A percentile compares a stretch with the other conserved stretches of the same genome.
Evolutionary conservation across 2,797 vertebrate species (phyloP).

Genomic region (Sebastes elongatus): DNA sequence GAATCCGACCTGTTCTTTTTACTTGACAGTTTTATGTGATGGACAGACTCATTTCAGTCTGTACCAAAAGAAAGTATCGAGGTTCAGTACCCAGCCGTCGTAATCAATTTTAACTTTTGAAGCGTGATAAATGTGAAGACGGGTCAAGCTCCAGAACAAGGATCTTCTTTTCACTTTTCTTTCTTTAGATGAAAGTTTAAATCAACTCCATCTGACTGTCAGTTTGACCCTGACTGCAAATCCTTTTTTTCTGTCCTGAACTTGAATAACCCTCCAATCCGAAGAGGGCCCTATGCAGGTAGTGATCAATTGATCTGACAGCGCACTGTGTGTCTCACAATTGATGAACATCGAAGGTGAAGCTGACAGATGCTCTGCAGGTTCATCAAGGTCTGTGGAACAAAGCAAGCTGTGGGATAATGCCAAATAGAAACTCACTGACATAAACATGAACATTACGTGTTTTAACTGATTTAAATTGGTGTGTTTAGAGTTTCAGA

Average conservation of each 20-base stretch:
- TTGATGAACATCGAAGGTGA: background rate
- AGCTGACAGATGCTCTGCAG: background rate
- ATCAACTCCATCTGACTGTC: background rate
- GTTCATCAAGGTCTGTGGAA: background rate
- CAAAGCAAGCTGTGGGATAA: background rate
- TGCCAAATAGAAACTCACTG: background rate
- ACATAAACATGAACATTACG: background rate
- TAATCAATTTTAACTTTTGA: background rate
- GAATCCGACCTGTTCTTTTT: background rate
- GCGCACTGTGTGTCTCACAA: background rate
- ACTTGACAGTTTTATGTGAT: background rate
- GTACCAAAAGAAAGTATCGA: background rate
- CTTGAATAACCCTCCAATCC: background rate
- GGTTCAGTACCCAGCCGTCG: background rate
- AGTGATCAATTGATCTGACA: background rate
- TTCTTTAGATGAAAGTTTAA: background rate
- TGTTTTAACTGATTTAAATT: background rate
- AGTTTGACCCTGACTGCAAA: background rate
- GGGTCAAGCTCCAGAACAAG: background rate
- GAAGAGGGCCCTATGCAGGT: background rate
- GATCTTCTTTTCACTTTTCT: background rate
- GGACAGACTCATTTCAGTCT: background rate
- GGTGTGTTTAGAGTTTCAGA: background rate
- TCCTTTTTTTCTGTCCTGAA: background rate
- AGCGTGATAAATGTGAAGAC: background rate